These are phyloP conservation scores for Tamias sibiricus DNA, from an alignment of 2,113 vertebrate species.

Conservation along the genomic window DNA sequence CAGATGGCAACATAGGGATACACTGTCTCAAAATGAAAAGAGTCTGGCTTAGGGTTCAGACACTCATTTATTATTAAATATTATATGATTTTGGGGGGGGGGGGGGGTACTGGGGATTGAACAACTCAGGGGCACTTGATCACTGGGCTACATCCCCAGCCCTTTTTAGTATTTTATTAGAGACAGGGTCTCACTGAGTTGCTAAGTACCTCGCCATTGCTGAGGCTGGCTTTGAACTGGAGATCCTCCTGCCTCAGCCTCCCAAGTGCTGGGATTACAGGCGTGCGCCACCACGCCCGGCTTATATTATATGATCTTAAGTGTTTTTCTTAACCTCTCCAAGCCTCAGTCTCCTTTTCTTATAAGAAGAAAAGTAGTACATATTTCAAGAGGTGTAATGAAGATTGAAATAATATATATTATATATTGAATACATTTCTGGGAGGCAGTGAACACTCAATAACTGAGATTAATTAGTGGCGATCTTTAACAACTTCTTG, in stretches of 20 bases:
- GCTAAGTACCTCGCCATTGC: too few relatives aligned
- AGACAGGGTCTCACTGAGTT: too few relatives aligned
- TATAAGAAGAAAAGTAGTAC: background rate
- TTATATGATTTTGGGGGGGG: too few relatives aligned
- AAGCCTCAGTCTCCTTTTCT: background rate
- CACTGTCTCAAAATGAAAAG: background rate
- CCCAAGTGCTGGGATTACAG: too few relatives aligned
- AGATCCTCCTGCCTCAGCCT: too few relatives aligned
- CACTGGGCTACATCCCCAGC: too few relatives aligned
- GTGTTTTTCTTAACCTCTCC: background rate
- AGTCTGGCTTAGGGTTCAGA: background rate
- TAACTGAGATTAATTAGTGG: background rate
- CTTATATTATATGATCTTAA: background rate
- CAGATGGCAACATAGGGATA: background rate
- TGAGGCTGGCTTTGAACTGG: too few relatives aligned
- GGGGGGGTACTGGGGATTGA: too few relatives aligned
- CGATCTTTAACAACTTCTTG: background rate
- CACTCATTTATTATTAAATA: background rate
- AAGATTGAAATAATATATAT: background rate
- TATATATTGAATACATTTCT: background rate
- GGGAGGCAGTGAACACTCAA: background rate
- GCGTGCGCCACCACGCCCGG: too few relatives aligned
- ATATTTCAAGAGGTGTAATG: background rate
- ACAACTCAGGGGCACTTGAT: too few relatives aligned
- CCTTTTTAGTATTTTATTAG: too few relatives aligned